phyloP scores from a whole-genome alignment of 1,140 invertebrate genomes.

The Reticulitermes speratus region DNA sequence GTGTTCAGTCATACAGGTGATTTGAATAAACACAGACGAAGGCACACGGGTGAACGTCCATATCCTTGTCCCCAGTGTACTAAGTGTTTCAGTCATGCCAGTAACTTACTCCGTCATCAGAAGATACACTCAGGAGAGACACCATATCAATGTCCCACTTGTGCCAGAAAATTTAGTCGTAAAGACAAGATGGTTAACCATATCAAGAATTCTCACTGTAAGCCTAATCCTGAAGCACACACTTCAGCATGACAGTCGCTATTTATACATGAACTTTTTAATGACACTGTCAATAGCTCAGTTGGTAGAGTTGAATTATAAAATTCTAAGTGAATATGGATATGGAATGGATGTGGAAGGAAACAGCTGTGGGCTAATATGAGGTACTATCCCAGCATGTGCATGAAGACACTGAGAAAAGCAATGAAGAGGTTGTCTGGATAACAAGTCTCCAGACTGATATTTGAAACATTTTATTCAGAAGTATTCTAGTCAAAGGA shows the following conservation, averaged over 20 bases:
- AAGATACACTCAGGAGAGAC: slow-evolving; percentile 38
- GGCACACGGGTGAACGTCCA: slow-evolving; percentile 38
- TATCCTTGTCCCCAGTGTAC: slow-evolving; percentile 35
- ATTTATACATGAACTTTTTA: too few relatives aligned
- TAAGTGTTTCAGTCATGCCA: slow-evolving; percentile 34
- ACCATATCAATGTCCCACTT: slow-evolving; percentile 35
- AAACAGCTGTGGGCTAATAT: too few relatives aligned
- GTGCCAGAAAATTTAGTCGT: slow-evolving; percentile 34
- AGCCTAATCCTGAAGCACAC: background rate
- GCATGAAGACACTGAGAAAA: too few relatives aligned
- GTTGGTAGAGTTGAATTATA: too few relatives aligned
- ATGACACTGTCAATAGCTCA: too few relatives aligned
- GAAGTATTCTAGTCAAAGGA: too few relatives aligned
- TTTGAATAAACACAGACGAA: slow-evolving; percentile 42
- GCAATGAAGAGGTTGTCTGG: too few relatives aligned
- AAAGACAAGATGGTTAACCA: slow-evolving; percentile 35
- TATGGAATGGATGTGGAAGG: too few relatives aligned
- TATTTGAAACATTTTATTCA: too few relatives aligned
- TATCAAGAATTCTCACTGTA: background rate
- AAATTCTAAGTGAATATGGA: too few relatives aligned
- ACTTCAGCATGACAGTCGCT: background rate
- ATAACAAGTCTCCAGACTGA: too few relatives aligned
- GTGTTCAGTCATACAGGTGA: slow-evolving; percentile 44
- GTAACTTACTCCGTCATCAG: slow-evolving; percentile 37
- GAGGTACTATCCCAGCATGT: too few relatives aligned